These are phyloP conservation scores for Origma solitaria DNA, from an alignment of 2,113 vertebrate species.

Conservation along the genomic window DNA sequence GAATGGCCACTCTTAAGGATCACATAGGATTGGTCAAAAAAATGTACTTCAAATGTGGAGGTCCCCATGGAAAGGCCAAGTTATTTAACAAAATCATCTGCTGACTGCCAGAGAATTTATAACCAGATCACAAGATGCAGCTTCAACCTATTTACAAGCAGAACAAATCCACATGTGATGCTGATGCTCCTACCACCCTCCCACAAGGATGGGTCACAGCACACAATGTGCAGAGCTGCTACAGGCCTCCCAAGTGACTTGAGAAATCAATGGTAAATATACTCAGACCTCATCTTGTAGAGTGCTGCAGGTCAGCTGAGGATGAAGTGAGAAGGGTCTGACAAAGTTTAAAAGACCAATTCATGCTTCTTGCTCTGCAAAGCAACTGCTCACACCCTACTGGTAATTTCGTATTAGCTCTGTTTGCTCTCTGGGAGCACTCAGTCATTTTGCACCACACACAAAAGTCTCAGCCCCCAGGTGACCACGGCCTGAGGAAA, in stretches of 20 bases:
- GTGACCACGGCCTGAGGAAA: background rate
- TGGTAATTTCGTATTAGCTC: background rate
- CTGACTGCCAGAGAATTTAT: background rate
- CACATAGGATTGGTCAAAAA: background rate
- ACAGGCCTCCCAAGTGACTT: accelerated
- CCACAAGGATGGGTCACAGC: background rate
- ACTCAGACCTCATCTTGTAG: background rate
- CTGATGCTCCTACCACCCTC: background rate
- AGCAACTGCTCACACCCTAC: background rate
- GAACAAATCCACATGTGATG: background rate
- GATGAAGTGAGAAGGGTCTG: background rate
- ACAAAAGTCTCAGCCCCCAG: background rate
- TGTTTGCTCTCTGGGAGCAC: background rate
- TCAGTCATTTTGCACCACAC: accelerated
- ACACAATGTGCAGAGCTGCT: background rate
- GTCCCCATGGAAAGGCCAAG: background rate
- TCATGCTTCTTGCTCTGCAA: background rate
- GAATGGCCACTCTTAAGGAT: background rate
- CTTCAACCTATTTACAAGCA: background rate
- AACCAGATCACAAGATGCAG: background rate
- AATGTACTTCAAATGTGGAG: background rate
- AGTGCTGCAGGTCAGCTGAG: background rate
- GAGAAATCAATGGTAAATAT: background rate
- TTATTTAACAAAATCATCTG: background rate
- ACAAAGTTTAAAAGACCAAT: background rate